Conservation (phyloP, 2,797 vertebrate species). For the Enteromius afrohamiltoni region DNA sequence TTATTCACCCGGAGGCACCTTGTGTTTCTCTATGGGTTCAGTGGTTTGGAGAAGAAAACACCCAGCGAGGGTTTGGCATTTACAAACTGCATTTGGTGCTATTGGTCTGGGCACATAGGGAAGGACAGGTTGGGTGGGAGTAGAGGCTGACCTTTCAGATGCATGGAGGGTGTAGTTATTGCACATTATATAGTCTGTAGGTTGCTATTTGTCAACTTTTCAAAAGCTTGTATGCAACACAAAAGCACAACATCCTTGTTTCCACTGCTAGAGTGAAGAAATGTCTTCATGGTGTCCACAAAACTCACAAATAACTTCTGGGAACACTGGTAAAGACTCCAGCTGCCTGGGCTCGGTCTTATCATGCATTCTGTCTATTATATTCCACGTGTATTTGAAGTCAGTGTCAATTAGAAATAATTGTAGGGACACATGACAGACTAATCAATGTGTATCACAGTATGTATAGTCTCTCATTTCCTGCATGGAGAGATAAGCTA, state of each 20-base stretch:
- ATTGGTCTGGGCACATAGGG: conserved; percentile 5
- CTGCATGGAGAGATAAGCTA: not conserved
- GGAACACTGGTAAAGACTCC: not conserved
- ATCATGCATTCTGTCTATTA: conserved; percentile 3
- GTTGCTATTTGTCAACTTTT: conserved; percentile 36
- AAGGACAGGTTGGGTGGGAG: conserved; percentile 16
- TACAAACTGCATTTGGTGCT: conserved; percentile 22
- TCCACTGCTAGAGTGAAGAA: not conserved
- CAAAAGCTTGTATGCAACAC: conserved; percentile 4
- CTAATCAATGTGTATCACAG: conserved; percentile 7
- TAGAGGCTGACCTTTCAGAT: conserved; percentile 36
- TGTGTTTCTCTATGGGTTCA: conserved; percentile 48
- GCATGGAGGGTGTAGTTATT: conserved; percentile 32
- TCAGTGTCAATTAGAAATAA: conserved; percentile 13
- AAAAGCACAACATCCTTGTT: not conserved
- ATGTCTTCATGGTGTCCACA: not conserved
- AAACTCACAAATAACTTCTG: not conserved
- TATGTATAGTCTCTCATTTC: not conserved
- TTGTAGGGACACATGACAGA: not conserved
- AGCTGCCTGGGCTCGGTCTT: not conserved
- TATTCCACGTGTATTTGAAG: not conserved
- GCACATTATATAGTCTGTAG: conserved; percentile 46
- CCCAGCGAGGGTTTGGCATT: conserved; percentile 44
- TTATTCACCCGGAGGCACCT: conserved; percentile 30
- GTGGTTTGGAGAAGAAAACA: conserved; percentile 43